Conservation (phyloP, 2,113 vertebrate species). For the Terrapene triunguis region DNA sequence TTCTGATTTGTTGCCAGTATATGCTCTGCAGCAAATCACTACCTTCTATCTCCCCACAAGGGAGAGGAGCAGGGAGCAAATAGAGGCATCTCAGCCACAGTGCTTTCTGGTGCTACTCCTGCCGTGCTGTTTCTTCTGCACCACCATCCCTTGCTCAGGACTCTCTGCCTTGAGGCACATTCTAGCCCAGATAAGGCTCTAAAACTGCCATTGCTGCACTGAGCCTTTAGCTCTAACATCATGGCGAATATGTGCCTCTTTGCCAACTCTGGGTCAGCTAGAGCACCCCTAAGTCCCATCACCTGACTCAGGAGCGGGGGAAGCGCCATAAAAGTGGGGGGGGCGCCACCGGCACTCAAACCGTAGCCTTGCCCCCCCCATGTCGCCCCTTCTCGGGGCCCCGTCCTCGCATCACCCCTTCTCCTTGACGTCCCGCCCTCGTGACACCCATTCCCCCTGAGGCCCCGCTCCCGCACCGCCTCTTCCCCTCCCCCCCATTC, state of each 20-base stretch:
- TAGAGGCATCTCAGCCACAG: not conserved
- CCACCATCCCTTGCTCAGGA: not conserved
- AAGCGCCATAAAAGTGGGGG: too few species aligned
- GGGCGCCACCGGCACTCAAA: too few species aligned
- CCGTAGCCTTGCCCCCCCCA: too few species aligned
- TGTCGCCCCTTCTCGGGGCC: too few species aligned
- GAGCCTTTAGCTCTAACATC: not conserved
- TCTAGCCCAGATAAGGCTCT: too few species aligned
- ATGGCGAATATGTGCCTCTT: too few species aligned
- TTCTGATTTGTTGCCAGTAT: not conserved
- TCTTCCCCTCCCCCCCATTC: not conserved
- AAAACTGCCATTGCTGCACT: not conserved
- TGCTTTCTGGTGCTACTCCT: not conserved
- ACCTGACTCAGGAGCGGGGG: not conserved
- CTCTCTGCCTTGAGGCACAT: too few species aligned
- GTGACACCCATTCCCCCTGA: constrained; percentile 37
- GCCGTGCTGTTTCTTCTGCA: not conserved
- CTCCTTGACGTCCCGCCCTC: not conserved
- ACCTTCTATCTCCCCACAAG: not conserved
- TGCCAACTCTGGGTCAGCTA: too few species aligned
- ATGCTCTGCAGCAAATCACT: not conserved
- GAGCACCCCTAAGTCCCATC: too few species aligned
- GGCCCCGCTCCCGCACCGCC: not conserved
- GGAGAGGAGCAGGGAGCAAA: not conserved
- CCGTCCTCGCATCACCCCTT: too few species aligned